Evolutionary conservation across 1,140 invertebrate genomes (phyloP), one percentile per base, ranked within the genome.

Genomic region (Penaeus vannamei): DNA sequence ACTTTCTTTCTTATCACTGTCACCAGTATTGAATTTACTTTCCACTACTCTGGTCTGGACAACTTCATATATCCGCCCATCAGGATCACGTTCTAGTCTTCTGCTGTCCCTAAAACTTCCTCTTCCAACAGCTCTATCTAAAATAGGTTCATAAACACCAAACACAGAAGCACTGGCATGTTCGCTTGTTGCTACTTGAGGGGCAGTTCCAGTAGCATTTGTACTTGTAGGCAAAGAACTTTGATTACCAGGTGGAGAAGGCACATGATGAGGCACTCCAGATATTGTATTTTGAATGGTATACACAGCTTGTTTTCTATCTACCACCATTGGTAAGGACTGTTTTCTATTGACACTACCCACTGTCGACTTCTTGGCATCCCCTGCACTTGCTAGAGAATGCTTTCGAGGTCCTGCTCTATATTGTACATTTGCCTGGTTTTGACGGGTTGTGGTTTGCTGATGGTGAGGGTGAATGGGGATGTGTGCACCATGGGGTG

Each of bases 291-390:
- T 90, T 69, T 91, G 85, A 66, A 90, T 80, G n/a, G 85, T 90
- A 69, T 91, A 88, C 69, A 91, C 89, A 84, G 91, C 91, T 60
- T 91, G 91, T 60, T 87, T 91, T 84, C 89, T 87, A 76, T 91
- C 89, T 29, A 87, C 86, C 7, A 85, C 61, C n/a, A 82, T 80
- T 61, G 89, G 86, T 61, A 90, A 79, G 29, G 87, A 89, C 72
- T 89, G 87, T 66, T 89, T 89, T 26, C 87, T 69, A 42, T 53
- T 85, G 29, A 60, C 69, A 62, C 82, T 42, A n/a, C 32, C 26
- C 14, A 83, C 79, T 29, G 69, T 23, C 59, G 82, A 42, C 29
- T 89, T 69, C 53, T 84, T 84, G 53, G 53, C 53, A 69, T 77
- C 82, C 20, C 87, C 87, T 32, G 81, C 87, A 84, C 29, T n/a